Evolutionary conservation across 2,113 vertebrate species (phyloP).

Genomic region (Neogobius melanostomus): DNA sequence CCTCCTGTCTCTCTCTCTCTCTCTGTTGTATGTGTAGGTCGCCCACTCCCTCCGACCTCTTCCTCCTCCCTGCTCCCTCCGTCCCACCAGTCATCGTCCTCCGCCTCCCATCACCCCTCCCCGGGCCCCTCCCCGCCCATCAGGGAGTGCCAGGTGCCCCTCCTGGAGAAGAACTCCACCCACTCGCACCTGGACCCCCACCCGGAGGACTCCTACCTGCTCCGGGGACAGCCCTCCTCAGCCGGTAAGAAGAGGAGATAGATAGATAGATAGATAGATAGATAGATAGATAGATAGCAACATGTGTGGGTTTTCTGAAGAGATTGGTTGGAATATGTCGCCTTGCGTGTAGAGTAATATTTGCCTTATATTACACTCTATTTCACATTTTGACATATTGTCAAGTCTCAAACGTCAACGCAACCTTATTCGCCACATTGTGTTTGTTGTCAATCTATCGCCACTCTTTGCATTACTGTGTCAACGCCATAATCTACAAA

Average conservation of each 20-base stretch:
- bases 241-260: slow-evolving; percentile 83
- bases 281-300: too few relatives aligned
- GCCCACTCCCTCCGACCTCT: slow-evolving; percentile 97
- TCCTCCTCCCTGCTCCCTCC: slow-evolving; percentile 96
- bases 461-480: slow-evolving; percentile 26
- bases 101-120: slow-evolving; percentile 87
- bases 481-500: slow-evolving; percentile 44
- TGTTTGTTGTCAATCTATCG: slow-evolving; percentile 17
- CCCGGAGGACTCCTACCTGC: slow-evolving; percentile 95
- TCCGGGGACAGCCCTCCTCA: slow-evolving; percentile 87
- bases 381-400: background rate
- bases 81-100: slow-evolving; percentile 92
- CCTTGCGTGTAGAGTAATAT: too few relatives aligned
- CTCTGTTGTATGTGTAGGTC: slow-evolving; percentile 88
- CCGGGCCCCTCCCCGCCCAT: slow-evolving; percentile 89
- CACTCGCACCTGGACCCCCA: slow-evolving; percentile 98
- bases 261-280: too few relatives aligned
- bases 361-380: background rate
- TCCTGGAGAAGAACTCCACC: slow-evolving; percentile 98
- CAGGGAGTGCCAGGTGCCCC: slow-evolving; percentile 95
- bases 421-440: slow-evolving; percentile 8
- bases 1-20: slow-evolving; percentile 67
- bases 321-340: too few relatives aligned
- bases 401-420: background rate
- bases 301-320: too few relatives aligned